phyloP scores from a whole-genome alignment of 2,888 invertebrate species.

The Ormyrus thymus region DNA sequence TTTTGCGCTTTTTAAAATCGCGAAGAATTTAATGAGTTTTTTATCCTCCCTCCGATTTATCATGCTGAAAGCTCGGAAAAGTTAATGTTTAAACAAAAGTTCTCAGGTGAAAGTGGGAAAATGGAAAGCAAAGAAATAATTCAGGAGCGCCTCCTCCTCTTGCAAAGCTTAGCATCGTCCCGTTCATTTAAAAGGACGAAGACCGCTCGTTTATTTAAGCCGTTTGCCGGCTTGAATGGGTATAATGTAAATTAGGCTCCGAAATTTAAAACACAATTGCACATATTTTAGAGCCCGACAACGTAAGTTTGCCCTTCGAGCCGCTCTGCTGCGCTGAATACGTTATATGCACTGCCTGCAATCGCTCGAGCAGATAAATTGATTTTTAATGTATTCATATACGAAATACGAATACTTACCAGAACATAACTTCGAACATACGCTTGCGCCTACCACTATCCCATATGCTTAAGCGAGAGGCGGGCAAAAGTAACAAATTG shows the following conservation, averaged over 20 bases:
- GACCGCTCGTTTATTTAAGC: not conserved
- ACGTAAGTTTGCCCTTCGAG: not conserved
- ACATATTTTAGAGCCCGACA: slow-evolving; percentile 31
- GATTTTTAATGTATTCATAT: slow-evolving; percentile 24
- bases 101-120: slow-evolving; percentile 10
- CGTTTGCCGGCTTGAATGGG: not conserved
- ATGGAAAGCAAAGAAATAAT: slow-evolving; percentile 23
- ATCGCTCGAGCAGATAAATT: slow-evolving; percentile 26
- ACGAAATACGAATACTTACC: not conserved
- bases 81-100: slow-evolving; percentile 15
- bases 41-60: not conserved
- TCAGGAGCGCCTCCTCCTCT: not conserved
- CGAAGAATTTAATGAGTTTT: too few relatives aligned
- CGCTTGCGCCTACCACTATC: not conserved
- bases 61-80: not conserved
- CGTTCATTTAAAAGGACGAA: not conserved
- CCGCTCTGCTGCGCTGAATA: not conserved
- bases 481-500: slow-evolving; percentile 37
- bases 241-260: slow-evolving; percentile 29
- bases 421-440: slow-evolving; percentile 1
- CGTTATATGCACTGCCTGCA: not conserved
- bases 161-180: slow-evolving; percentile 10
- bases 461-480: too few relatives aligned
- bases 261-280: slow-evolving; percentile 45
- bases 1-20: too few relatives aligned